These are phyloP conservation scores for Pagetopsis macropterus DNA, from an alignment of 2,797 vertebrate genomes.

Conservation along the genomic window DNA sequence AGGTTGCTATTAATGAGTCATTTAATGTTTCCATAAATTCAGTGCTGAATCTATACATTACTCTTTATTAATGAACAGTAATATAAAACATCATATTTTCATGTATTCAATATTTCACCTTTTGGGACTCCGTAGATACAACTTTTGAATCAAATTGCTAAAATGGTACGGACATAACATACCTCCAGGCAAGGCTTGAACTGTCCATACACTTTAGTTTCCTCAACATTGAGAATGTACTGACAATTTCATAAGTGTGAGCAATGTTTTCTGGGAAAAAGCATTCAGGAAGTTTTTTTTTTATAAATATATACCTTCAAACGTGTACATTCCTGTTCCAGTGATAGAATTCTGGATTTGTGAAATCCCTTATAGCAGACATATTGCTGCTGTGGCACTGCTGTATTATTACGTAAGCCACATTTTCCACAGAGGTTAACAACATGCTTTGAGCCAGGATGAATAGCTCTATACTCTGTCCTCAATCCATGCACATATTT, in stretches of 20 bases:
- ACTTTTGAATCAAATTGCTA: not conserved
- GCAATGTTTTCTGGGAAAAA: not conserved
- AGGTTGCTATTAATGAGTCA: not conserved
- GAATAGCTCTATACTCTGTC: slow-evolving; percentile 56
- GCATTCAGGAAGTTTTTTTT: slow-evolving; percentile 10
- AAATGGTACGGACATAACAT: not conserved
- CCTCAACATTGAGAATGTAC: slow-evolving; percentile 13
- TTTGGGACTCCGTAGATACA: not conserved
- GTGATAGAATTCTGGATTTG: slow-evolving; percentile 66
- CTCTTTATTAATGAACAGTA: not conserved
- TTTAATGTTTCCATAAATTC: not conserved
- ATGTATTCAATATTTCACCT: not conserved
- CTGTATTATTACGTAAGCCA: slow-evolving; percentile 72
- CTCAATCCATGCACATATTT: slow-evolving; percentile 48
- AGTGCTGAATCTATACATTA: not conserved
- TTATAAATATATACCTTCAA: slow-evolving; percentile 4
- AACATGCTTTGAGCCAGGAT: slow-evolving; percentile 59
- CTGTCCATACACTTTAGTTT: not conserved
- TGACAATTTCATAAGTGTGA: slow-evolving; percentile 2
- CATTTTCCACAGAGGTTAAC: slow-evolving; percentile 75
- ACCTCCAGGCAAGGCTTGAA: not conserved
- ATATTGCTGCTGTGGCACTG: slow-evolving; percentile 58
- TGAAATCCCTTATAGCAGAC: slow-evolving; percentile 63
- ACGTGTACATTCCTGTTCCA: slow-evolving; percentile 49
- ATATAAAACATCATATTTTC: not conserved